A percentile compares a stretch with the other conserved stretches of the same genome.
These are phyloP conservation scores for Aplochiton taeniatus DNA, from an alignment of 2,797 vertebrate genomes.

Conservation along the genomic window DNA sequence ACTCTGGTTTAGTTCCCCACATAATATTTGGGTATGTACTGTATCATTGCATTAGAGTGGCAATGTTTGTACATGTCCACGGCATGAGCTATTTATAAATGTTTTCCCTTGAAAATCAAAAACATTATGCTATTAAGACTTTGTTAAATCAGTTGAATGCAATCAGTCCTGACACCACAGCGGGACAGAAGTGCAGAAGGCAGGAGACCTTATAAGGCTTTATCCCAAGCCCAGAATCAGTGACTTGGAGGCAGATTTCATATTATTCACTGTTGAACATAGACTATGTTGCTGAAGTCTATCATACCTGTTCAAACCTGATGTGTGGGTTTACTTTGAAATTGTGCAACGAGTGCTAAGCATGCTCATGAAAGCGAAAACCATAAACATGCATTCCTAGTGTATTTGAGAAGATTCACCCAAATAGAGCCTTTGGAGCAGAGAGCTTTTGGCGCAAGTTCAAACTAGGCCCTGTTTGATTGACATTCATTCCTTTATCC, in stretches of 20 bases:
- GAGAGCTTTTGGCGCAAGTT: conserved; percentile 24
- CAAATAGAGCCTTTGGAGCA: background rate
- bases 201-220: background rate
- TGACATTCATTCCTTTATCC: conserved; percentile 16
- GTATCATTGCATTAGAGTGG: conserved; percentile 3
- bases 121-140: too few relatives aligned
- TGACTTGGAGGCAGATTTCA: conserved; percentile 25
- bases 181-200: too few relatives aligned
- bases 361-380: background rate
- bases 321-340: background rate
- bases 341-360: background rate
- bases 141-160: too few relatives aligned
- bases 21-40: conserved; percentile 29
- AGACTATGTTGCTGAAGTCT: conserved; percentile 4
- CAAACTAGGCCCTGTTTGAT: conserved; percentile 30
- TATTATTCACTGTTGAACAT: background rate
- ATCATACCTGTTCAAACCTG: conserved; percentile 10
- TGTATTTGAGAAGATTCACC: conserved; percentile 3
- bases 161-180: background rate
- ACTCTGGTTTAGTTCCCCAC: conserved; percentile 19
- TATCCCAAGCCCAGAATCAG: background rate
- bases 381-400: background rate
- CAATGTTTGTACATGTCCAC: conserved; percentile 45
- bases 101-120: too few relatives aligned
- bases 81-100: background rate